Base-by-base conservation (phyloP, 2,797 vertebrate genomes). In the Nothura maculosa region DNA sequence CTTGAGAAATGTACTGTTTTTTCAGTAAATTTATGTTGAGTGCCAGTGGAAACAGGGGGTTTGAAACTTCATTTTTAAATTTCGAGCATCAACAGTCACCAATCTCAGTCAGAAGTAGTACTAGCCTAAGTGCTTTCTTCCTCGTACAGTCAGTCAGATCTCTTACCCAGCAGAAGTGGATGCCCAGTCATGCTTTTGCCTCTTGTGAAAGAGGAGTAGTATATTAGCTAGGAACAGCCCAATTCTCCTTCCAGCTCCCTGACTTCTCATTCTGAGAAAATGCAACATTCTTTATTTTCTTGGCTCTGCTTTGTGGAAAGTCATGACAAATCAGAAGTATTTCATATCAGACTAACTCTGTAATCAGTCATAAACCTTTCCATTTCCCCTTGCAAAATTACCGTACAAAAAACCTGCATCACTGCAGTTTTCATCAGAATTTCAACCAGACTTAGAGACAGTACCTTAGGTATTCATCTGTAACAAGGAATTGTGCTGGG, bases 151-250 rank as follows among this genome's bases (percentile, higher is more conserved):
- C 61, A 69, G 28, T 28, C 7, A 32, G 28, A 16, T 6, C 34
- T 34, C 28, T 32, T 43, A 45, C 16, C 48, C 52, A 28, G 74
- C 30, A 89, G 25, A 70, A 24, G 3, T 30, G 55, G 48, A 63
- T 47, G 50, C 15, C 22, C 32, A 67, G 12, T 32, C 30, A 9
- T 3, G 10, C 12, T 17, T 55, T 36, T 12, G 38, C 30, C 27
- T 52, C 14, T 57, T 40, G 57, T 10, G 34, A 54, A 40, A 63
- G 67, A 79, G 1, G 3, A 27, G 34, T 13, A 81, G 12, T 0
- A 0, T 6, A 8, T 3, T 34, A 13, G 21, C 34, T 21, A 21
- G 0, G 1, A 28, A 20, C 38, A 70, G 1, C 15, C 9, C 24
- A 50, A 6, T 13, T 69, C 38, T 66, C 4, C 20, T 73, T 89